Conservation (phyloP, 2,888 invertebrate genomes). For the Aporophyla lueneburgensis region DNA sequence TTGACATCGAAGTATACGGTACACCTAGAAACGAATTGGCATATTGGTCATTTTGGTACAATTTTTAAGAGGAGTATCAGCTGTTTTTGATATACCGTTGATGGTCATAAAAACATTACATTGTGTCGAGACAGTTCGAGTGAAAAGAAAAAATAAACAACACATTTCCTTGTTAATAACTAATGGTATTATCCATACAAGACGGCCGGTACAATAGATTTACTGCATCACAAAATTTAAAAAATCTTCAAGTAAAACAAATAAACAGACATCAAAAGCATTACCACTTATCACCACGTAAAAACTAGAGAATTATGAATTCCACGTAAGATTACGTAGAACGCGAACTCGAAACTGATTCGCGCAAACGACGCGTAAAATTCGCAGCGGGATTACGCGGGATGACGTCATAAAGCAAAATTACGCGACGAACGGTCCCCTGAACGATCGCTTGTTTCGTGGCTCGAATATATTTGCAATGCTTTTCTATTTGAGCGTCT, state of each 20-base stretch:
- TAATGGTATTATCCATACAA: neutral
- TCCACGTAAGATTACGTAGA: slow-evolving; percentile 57
- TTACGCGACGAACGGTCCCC: slow-evolving; percentile 71
- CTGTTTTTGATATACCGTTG: neutral
- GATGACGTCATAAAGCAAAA: slow-evolving; percentile 78
- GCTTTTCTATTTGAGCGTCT: slow-evolving; percentile 48
- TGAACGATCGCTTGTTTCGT: slow-evolving; percentile 64
- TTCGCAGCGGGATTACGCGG: slow-evolving; percentile 74
- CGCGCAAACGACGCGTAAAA: slow-evolving; percentile 76
- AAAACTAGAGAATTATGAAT: slow-evolving; percentile 59
- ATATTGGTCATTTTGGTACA: too few species aligned
- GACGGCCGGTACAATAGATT: neutral
- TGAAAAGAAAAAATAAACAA: too few species aligned
- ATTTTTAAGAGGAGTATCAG: neutral
- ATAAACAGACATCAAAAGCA: slow-evolving; percentile 28
- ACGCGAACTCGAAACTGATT: slow-evolving; percentile 68
- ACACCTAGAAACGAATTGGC: neutral
- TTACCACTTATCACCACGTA: slow-evolving; percentile 32
- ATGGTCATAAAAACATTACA: neutral
- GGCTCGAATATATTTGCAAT: slow-evolving; percentile 61
- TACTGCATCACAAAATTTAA: neutral
- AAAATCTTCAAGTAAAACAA: slow-evolving; percentile 2
- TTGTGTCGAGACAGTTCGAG: too few species aligned
- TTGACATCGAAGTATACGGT: too few species aligned
- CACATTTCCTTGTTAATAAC: neutral